Percentiles rank a stretch among this genome's conserved stretches.
Evolutionary conservation across 2,797 vertebrate species (phyloP).

Genomic region (Darevskia nairensis): DNA sequence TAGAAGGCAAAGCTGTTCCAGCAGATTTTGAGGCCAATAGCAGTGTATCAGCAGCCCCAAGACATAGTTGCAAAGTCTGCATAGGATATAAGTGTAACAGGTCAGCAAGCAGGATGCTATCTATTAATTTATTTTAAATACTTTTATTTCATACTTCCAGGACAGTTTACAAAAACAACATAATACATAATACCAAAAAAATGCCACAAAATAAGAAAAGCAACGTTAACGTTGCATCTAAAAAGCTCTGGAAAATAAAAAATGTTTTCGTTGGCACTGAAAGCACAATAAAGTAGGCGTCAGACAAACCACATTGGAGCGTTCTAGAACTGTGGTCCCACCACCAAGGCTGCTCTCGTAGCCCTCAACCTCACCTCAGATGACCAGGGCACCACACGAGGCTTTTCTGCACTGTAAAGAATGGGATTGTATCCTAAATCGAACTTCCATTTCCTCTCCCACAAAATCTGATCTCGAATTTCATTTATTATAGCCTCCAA

Average conservation of each 20-base stretch:
- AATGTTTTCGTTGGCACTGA: neutral
- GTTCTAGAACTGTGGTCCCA: neutral
- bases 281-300: neutral
- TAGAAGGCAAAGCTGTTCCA: conserved; percentile 68
- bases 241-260: neutral
- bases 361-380: no score
- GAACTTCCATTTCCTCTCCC: no score
- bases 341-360: no score
- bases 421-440: no score
- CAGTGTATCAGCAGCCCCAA: conserved; percentile 65
- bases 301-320: neutral
- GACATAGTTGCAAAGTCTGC: conserved; percentile 72
- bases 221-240: neutral
- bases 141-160: neutral
- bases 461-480: no score
- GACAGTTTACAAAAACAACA: neutral
- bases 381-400: no score
- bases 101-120: conserved; percentile 72
- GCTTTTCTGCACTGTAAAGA: no score
- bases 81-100: conserved; percentile 76
- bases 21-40: conserved; percentile 76
- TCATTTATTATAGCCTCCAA: neutral
- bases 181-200: neutral
- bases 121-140: neutral
- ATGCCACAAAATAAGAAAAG: neutral